phyloP scores from a whole-genome alignment of 2,113 vertebrate species.

The Puntigrus tetrazona region DNA sequence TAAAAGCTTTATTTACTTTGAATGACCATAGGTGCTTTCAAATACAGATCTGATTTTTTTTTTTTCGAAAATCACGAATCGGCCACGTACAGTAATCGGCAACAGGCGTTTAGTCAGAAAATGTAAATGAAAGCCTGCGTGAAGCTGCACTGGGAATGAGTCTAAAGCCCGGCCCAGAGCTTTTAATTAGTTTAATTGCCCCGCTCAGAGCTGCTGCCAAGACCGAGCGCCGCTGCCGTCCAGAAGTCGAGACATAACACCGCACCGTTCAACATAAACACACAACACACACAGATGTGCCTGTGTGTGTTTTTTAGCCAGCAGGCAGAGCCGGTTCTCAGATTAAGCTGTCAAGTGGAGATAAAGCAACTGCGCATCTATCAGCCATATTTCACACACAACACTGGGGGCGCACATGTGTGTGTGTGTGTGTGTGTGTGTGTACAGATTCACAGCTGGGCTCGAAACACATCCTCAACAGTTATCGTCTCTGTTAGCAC shows the following conservation, averaged over 20 bases:
- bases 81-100: neutral
- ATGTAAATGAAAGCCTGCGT: neutral
- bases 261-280: conserved; percentile 1
- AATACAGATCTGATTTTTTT: too few relatives aligned
- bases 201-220: conserved; percentile 77
- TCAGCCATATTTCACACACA: conserved; percentile 76
- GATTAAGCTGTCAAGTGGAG: conserved; percentile 86
- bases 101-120: neutral
- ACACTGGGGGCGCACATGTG: neutral
- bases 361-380: conserved; percentile 79
- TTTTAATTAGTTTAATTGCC: conserved; percentile 97
- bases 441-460: conserved; percentile 33
- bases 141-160: neutral
- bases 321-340: conserved; percentile 62
- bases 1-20: too few relatives aligned
- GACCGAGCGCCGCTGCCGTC: conserved; percentile 75
- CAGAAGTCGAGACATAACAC: conserved; percentile 21
- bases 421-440: too few relatives aligned
- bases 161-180: conserved; percentile 75
- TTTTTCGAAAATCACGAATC: too few relatives aligned
- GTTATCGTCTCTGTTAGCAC: conserved; percentile 47
- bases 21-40: too few relatives aligned
- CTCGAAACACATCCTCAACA: conserved; percentile 48
- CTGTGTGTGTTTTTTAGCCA: conserved; percentile 37
- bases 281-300: conserved; percentile 50